Evolutionary conservation across 2,888 invertebrate genomes (phyloP).

Genomic region (Prenolepis imparis): DNA sequence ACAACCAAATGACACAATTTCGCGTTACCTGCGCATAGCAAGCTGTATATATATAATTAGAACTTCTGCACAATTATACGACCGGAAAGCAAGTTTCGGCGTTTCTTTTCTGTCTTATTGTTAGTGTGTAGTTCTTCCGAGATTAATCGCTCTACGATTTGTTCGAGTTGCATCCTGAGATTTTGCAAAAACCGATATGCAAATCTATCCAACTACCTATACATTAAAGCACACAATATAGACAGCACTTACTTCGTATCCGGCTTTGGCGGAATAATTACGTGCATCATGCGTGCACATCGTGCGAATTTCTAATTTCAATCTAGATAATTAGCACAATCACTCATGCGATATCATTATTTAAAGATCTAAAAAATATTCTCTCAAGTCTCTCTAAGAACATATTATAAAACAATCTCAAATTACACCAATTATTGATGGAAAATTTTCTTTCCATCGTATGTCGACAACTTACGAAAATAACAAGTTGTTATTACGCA

Average conservation of each 20-base stretch:
- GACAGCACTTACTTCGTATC: background rate
- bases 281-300: background rate
- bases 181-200: conserved; percentile 42
- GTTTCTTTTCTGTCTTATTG: background rate
- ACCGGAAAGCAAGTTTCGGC: background rate
- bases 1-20: conserved; percentile 15
- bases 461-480: background rate
- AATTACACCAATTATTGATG: background rate
- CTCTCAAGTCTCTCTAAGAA: background rate
- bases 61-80: conserved; percentile 19
- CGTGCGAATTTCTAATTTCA: conserved; percentile 27
- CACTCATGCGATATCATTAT: background rate
- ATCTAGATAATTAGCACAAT: background rate
- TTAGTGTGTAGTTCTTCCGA: background rate
- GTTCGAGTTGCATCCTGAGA: background rate
- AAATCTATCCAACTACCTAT: conserved; percentile 5
- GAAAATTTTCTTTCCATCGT: background rate
- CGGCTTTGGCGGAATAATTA: conserved; percentile 24
- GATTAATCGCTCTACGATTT: background rate
- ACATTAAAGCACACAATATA: conserved; percentile 22
- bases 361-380: background rate
- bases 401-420: background rate
- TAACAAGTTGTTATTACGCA: conserved; percentile 2
- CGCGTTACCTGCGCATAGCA: background rate
- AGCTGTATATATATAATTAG: conserved; percentile 23